phyloP scores from a whole-genome alignment of 2,888 invertebrate species.

The Hydriomena furcata region DNA sequence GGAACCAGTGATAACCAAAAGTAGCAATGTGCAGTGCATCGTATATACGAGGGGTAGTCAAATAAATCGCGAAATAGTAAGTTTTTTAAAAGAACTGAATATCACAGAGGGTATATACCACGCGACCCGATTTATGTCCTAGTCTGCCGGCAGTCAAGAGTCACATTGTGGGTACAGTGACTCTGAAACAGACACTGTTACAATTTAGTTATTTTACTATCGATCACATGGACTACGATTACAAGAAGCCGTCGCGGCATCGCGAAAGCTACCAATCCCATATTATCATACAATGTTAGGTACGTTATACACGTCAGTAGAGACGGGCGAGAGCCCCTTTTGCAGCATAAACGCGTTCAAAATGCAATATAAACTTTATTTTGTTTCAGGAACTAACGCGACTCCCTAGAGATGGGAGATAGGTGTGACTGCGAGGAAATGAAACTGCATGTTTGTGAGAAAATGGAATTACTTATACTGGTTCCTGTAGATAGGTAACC shows the following conservation, averaged over 20 bases:
- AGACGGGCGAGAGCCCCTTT: slow-evolving; percentile 27
- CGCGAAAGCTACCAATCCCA: neutral
- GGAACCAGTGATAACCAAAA: too few relatives aligned
- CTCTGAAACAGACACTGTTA: too few relatives aligned
- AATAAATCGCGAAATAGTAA: too few relatives aligned
- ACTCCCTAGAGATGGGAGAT: slow-evolving; percentile 19
- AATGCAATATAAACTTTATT: slow-evolving; percentile 39
- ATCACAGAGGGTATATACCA: too few relatives aligned
- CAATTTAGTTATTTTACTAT: too few relatives aligned
- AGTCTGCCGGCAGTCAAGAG: too few relatives aligned
- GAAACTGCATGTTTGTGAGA: slow-evolving; percentile 13
- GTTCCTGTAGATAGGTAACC: neutral
- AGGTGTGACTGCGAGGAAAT: slow-evolving; percentile 15
- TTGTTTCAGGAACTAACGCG: slow-evolving; percentile 23
- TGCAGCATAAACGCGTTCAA: slow-evolving; percentile 24
- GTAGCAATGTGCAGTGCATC: too few relatives aligned
- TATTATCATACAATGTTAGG: slow-evolving; percentile 2
- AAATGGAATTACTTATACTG: neutral
- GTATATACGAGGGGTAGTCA: too few relatives aligned
- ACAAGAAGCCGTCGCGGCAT: slow-evolving; percentile 5
- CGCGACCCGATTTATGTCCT: too few relatives aligned
- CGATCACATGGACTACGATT: too few relatives aligned
- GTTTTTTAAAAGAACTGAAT: too few relatives aligned
- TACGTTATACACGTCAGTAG: slow-evolving; percentile 5
- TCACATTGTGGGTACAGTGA: too few relatives aligned